Evolutionary conservation across 2,888 invertebrate genomes (phyloP), one percentile per base, ranked within the genome.

Genomic region (Apodemia zela): DNA sequence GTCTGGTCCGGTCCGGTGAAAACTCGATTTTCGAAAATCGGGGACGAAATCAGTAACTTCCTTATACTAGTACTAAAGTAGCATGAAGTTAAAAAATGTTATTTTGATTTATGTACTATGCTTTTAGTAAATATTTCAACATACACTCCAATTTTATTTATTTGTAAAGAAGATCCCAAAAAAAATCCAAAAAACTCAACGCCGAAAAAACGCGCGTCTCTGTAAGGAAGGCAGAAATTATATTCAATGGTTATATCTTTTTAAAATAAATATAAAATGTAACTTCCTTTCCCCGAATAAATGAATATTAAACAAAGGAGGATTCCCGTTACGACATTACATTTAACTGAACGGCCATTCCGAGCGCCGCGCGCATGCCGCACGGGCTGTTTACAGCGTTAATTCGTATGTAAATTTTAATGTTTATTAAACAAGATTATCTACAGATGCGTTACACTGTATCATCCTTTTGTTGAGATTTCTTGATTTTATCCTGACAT

Each of bases 381-480:
- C 49, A 18, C 49, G 49, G 18, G 17, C 51, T 21, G 18, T 51
- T 18, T 21, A 51, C 51, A 18, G 21, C 51, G 51, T 51, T 51
- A 51, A 59, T 35, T 59, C 59, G 59, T 59, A 59, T 35, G 35
- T 59, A 38, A 59, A 59, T 59, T 59, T 59, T 59, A 59, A 59
- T 59, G 33, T 35, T 59, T 59, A 59, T 35, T 29, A 59, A 59
- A 35, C 59, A 59, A 59, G 33, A 59, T 38, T 33, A 59, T 38
- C 35, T 59, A 59, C n/a, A 59, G 59, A 35, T 59, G 59, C 29
- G 17, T 33, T 4, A 15, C 54, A 13, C 25, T 6, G 18, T 25
- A 51, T 13, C 51, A 15, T 42, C 42, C 11, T 15, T 42, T 42
- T 42, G 42, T 42, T 42, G 13, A 42, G 13, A 42, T 42, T 42